phyloP scores from a whole-genome alignment of 2,113 vertebrate genomes.

The Pionites leucogaster region DNA sequence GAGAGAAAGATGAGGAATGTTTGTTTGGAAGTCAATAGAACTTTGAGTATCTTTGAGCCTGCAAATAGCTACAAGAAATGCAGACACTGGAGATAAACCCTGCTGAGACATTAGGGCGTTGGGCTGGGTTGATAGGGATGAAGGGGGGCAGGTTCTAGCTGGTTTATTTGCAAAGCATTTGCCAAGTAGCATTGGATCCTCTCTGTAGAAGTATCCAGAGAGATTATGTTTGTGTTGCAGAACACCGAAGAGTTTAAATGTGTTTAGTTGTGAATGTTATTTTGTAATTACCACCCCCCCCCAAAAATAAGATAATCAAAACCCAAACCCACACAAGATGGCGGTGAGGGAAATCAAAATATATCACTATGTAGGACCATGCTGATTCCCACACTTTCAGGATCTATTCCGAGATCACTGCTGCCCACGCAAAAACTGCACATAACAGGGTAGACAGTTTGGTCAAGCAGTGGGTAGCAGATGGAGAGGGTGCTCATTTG shows the following conservation, averaged over 20 bases:
- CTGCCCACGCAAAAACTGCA: background rate
- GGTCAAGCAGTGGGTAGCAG: background rate
- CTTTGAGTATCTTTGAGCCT: constrained; percentile 46
- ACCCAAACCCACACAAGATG: background rate
- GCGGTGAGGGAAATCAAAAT: background rate
- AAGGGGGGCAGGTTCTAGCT: background rate
- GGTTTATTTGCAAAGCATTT: background rate
- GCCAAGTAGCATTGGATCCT: background rate
- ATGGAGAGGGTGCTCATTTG: background rate
- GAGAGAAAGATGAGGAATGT: constrained; percentile 32
- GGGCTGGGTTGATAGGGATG: background rate
- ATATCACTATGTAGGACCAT: background rate
- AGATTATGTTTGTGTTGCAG: background rate
- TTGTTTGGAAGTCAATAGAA: constrained; percentile 61
- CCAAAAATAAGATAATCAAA: background rate
- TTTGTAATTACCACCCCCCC: background rate
- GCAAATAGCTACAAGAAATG: background rate
- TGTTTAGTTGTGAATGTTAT: background rate
- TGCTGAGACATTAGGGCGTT: background rate
- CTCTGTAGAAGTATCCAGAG: background rate
- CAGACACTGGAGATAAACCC: background rate
- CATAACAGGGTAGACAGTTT: background rate
- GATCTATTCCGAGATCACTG: background rate
- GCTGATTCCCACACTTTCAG: background rate
- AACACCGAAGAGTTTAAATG: background rate